These are phyloP conservation scores for Sardina pilchardus DNA, from an alignment of 2,113 vertebrate species.

Conservation along the genomic window DNA sequence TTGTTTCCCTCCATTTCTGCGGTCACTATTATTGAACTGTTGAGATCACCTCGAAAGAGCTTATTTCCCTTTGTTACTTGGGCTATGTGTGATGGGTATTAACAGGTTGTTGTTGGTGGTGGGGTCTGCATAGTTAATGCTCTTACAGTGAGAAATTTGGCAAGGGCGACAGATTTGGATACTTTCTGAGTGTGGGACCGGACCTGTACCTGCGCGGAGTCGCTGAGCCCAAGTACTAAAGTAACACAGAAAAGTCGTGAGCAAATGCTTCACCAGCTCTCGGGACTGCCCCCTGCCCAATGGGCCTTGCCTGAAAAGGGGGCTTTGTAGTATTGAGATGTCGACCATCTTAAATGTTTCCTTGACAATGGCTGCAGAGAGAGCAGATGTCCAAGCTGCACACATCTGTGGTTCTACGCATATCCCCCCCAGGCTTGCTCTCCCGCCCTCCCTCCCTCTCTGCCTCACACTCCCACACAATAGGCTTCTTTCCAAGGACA, in stretches of 20 bases:
- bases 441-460: conserved; percentile 30
- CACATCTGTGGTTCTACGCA: conserved; percentile 65
- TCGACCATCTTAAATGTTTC: conserved; percentile 69
- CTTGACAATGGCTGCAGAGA: conserved; percentile 64
- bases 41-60: background rate
- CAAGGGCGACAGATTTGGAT: background rate
- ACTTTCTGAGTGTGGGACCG: background rate
- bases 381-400: conserved; percentile 64
- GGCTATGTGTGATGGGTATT: background rate
- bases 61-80: background rate
- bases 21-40: background rate
- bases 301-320: conserved; percentile 53
- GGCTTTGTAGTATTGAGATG: conserved; percentile 60
- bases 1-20: background rate
- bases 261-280: conserved; percentile 43
- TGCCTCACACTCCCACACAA: conserved; percentile 52
- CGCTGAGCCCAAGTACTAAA: conserved; percentile 25
- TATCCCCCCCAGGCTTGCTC: background rate
- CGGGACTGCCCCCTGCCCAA: conserved; percentile 55
- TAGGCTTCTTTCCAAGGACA: conserved; percentile 58
- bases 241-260: background rate
- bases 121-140: background rate
- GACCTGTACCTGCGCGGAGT: background rate
- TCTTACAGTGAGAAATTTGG: background rate
- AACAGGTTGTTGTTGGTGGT: background rate